These are phyloP conservation scores for Apogon talboti DNA, from an alignment of 2,797 vertebrate species.

Conservation along the genomic window DNA sequence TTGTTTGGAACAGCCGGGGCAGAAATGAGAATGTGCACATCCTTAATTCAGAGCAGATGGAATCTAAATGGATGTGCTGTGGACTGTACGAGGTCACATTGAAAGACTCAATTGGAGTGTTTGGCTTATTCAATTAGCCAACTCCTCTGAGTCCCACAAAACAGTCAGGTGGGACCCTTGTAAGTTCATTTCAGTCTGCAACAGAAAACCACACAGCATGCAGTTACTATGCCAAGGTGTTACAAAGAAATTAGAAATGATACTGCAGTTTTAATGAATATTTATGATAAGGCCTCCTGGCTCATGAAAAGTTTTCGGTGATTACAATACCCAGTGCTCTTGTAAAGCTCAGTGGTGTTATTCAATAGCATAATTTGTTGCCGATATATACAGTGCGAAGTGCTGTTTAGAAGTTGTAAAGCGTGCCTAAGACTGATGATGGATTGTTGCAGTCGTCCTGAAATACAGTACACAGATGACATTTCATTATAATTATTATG, in stretches of 20 bases:
- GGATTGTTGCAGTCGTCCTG: slow-evolving; percentile 28
- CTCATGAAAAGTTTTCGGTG: not conserved
- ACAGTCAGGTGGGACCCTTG: slow-evolving; percentile 64
- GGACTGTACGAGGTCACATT: slow-evolving; percentile 75
- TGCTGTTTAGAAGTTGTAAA: slow-evolving; percentile 16
- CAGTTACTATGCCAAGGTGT: not conserved
- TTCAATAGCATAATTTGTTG: not conserved
- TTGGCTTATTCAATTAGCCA: slow-evolving; percentile 75
- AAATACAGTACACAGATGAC: slow-evolving; percentile 23
- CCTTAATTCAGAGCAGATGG: slow-evolving; percentile 78
- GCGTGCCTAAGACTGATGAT: slow-evolving; percentile 29
- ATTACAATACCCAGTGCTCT: slow-evolving; percentile 5
- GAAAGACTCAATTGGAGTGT: slow-evolving; percentile 72
- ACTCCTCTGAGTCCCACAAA: slow-evolving; percentile 61
- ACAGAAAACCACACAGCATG: slow-evolving; percentile 25
- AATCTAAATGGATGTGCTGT: slow-evolving; percentile 74
- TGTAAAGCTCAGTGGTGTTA: slow-evolving; percentile 8
- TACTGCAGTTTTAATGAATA: slow-evolving; percentile 3
- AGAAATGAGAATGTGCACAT: slow-evolving; percentile 70
- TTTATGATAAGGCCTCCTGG: slow-evolving; percentile 2
- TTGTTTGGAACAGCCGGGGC: slow-evolving; percentile 66
- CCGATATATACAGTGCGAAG: not conserved
- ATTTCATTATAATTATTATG: slow-evolving; percentile 34
- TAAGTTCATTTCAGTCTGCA: slow-evolving; percentile 52
- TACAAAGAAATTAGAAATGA: slow-evolving; percentile 20